Evolutionary conservation across 2,113 vertebrate species (phyloP).

Genomic region (Phalacrocorax pelagicus): DNA sequence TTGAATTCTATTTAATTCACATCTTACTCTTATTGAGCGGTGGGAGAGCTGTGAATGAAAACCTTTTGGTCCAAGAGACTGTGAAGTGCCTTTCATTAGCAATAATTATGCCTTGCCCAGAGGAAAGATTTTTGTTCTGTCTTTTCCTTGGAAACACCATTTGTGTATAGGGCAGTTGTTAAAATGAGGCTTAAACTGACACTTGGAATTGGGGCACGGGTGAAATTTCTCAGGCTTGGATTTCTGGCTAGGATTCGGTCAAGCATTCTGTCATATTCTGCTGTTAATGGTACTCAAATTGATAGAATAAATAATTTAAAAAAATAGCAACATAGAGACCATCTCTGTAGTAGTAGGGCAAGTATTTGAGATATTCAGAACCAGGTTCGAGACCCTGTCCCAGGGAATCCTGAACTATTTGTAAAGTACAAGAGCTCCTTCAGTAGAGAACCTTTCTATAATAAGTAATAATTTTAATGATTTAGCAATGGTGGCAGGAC

Average conservation of each 20-base stretch:
- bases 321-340: background rate
- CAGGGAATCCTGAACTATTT: background rate
- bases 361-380: background rate
- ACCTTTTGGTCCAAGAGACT: background rate
- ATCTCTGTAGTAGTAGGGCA: background rate
- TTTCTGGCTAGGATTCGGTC: background rate
- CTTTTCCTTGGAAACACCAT: background rate
- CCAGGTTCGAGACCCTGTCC: background rate
- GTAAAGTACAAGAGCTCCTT: background rate
- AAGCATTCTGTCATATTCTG: background rate
- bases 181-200: background rate
- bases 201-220: background rate
- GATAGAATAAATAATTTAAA: background rate
- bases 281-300: background rate
- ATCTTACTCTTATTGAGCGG: background rate
- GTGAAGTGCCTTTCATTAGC: background rate
- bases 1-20: background rate
- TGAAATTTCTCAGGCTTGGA: background rate
- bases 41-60: background rate
- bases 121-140: background rate
- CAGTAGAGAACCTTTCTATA: background rate
- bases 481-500: background rate
- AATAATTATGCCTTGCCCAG: background rate
- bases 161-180: background rate
- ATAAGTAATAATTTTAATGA: background rate